Percentiles rank a stretch among this genome's conserved stretches.
phyloP scores from a whole-genome alignment of 2,797 vertebrate genomes.

The Gallinago stenura region DNA sequence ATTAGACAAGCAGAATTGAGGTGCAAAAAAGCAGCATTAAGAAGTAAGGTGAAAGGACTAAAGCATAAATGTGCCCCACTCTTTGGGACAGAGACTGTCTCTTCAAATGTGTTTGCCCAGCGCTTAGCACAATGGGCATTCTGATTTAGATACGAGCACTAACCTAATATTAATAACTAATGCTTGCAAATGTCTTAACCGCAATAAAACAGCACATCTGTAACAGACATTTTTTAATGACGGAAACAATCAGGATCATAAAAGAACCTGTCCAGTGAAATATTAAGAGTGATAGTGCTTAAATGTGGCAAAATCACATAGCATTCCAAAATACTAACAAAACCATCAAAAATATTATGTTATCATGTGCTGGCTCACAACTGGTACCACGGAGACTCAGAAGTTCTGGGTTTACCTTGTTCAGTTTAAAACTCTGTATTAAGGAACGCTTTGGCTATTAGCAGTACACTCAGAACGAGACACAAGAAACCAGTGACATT shows the following conservation, averaged over 20 bases:
- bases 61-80: background rate
- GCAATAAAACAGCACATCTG: background rate
- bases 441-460: background rate
- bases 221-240: background rate
- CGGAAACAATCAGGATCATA: background rate
- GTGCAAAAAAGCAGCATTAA: background rate
- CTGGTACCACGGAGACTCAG: background rate
- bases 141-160: background rate
- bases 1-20: background rate
- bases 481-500: background rate
- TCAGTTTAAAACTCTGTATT: background rate
- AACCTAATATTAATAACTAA: background rate
- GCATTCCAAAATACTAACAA: background rate
- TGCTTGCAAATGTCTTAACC: background rate
- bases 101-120: background rate
- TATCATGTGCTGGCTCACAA: background rate
- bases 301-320: background rate
- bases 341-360: rapidly evolving
- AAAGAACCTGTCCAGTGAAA: background rate
- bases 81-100: background rate
- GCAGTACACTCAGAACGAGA: background rate
- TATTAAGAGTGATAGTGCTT: background rate
- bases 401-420: background rate
- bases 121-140: background rate
- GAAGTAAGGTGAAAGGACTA: background rate